Evolutionary conservation across 2,797 vertebrate species (phyloP).

Genomic region (Philypnodon macrostomus): DNA sequence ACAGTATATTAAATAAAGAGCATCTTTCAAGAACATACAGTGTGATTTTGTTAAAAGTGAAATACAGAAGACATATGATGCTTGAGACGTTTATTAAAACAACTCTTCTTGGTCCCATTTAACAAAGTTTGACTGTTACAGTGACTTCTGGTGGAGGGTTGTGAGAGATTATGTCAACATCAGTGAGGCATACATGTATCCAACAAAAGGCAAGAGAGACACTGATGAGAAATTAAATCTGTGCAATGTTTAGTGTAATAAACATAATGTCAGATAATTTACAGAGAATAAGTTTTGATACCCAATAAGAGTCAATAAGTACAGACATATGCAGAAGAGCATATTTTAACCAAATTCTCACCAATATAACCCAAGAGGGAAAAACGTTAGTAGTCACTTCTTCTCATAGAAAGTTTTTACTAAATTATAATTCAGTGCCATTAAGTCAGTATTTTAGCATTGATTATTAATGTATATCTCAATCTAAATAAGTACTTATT

Average conservation of each 20-base stretch:
- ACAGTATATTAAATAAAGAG: slow-evolving; percentile 80
- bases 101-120: slow-evolving; percentile 89
- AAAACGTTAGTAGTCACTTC: slow-evolving; percentile 60
- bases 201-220: slow-evolving; percentile 9
- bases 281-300: slow-evolving; percentile 9
- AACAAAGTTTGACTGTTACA: slow-evolving; percentile 75
- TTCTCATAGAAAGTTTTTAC: slow-evolving; percentile 10
- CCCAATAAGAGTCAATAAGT: slow-evolving; percentile 37
- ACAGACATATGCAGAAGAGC: slow-evolving; percentile 81
- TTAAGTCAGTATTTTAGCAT: slow-evolving; percentile 25
- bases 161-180: background rate
- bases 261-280: slow-evolving; percentile 6
- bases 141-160: slow-evolving; percentile 23
- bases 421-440: background rate
- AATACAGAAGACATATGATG: slow-evolving; percentile 62
- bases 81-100: slow-evolving; percentile 96
- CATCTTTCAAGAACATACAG: slow-evolving; percentile 71
- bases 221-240: slow-evolving; percentile 15
- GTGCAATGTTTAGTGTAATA: slow-evolving; percentile 9
- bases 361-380: slow-evolving; percentile 34
- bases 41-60: slow-evolving; percentile 1
- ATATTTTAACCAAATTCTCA: slow-evolving; percentile 68
- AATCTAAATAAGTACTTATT: slow-evolving; percentile 31
- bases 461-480: slow-evolving; percentile 2
- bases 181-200: slow-evolving; percentile 20